These are phyloP conservation scores for Diuraphis noxia DNA, from an alignment of 1,140 invertebrate species.

Conservation along the genomic window DNA sequence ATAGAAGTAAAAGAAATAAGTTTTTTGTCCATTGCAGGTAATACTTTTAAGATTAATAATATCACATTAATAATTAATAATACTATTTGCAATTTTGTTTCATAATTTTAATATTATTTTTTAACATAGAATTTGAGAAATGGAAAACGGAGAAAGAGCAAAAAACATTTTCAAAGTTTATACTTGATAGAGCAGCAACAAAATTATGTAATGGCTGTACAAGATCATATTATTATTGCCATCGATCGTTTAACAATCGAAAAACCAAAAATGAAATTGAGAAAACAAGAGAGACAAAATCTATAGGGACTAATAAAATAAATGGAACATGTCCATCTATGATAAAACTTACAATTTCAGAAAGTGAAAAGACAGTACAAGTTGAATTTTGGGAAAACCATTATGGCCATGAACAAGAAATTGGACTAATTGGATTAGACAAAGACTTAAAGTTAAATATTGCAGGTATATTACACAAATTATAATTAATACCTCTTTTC, in stretches of 20 bases:
- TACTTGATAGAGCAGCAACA: slow-evolving; percentile 1
- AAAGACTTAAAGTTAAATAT: slow-evolving; percentile 1
- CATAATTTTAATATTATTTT: neutral
- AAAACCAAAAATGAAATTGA: slow-evolving; percentile 1
- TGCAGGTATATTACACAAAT: neutral
- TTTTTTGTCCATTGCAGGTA: slow-evolving; percentile 18
- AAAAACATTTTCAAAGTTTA: neutral
- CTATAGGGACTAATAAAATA: slow-evolving; percentile 43
- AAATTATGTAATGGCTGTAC: neutral
- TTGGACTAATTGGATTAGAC: slow-evolving; percentile 6
- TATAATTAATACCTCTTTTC: neutral
- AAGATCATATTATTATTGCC: slow-evolving; percentile 4
- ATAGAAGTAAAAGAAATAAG: slow-evolving; percentile 8
- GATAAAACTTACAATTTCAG: slow-evolving; percentile 7
- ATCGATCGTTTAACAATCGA: slow-evolving; percentile 20
- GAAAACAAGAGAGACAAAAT: neutral
- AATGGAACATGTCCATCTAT: slow-evolving; percentile 2
- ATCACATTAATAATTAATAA: too few relatives aligned
- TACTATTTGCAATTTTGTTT: too few relatives aligned
- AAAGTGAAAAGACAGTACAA: neutral
- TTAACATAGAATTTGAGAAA: slow-evolving; percentile 6
- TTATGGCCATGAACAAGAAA: slow-evolving; percentile 25
- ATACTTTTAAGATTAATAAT: neutral
- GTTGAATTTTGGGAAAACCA: slow-evolving; percentile 21
- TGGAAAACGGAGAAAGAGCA: neutral